Percentiles rank a stretch among this genome's conserved stretches.
Evolutionary conservation across 2,888 invertebrate species (phyloP).

Genomic region (Zaprionus obscuricornis): DNA sequence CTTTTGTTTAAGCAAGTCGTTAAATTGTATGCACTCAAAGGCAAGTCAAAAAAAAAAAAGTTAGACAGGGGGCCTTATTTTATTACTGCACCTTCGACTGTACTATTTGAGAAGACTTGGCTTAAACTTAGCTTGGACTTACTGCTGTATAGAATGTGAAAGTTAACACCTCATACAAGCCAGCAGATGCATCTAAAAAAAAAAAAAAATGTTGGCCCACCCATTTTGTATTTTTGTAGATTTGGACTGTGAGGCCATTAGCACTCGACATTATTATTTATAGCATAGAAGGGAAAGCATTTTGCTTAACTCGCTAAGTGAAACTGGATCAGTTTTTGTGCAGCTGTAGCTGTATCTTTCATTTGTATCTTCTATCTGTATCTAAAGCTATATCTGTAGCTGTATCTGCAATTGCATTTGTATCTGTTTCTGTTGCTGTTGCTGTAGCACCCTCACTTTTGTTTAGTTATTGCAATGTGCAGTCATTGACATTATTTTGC

Average conservation of each 20-base stretch:
- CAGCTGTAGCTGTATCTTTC: too few relatives aligned
- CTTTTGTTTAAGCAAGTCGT: slow-evolving; percentile 68
- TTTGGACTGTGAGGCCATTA: slow-evolving; percentile 44
- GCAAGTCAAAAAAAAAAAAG: slow-evolving; percentile 14
- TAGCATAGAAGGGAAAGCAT: slow-evolving; percentile 33
- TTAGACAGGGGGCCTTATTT: slow-evolving; percentile 37
- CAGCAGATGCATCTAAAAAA: slow-evolving; percentile 38
- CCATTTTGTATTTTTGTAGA: too few relatives aligned
- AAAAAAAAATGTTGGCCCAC: slow-evolving; percentile 28
- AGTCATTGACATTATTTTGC: slow-evolving; percentile 26
- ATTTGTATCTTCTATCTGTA: too few relatives aligned
- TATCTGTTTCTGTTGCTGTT: neutral
- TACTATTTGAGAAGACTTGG: slow-evolving; percentile 5
- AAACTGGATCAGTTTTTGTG: too few relatives aligned
- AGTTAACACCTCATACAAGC: slow-evolving; percentile 62
- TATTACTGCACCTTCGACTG: slow-evolving; percentile 48
- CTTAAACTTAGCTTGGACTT: slow-evolving; percentile 5
- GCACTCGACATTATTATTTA: slow-evolving; percentile 53
- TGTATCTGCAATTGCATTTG: slow-evolving; percentile 11
- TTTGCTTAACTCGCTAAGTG: too few relatives aligned
- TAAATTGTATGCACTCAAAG: slow-evolving; percentile 59
- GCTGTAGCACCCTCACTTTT: neutral
- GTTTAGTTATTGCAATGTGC: slow-evolving; percentile 4
- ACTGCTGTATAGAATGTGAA: slow-evolving; percentile 57
- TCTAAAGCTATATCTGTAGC: slow-evolving; percentile 4